Conservation (phyloP, 2,797 vertebrate genomes). For the Carduelis carduelis region DNA sequence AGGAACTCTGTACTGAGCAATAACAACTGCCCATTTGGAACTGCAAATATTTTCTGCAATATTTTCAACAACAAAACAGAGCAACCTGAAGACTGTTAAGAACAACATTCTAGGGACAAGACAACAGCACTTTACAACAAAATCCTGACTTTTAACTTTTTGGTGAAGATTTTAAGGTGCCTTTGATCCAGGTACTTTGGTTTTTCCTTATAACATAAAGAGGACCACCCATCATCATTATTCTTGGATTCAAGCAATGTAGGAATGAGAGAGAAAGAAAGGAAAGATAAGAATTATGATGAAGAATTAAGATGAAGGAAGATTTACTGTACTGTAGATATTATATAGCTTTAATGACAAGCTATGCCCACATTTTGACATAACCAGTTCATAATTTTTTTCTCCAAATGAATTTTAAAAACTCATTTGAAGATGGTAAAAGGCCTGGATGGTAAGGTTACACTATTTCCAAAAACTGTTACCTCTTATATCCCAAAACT, state of each 20-base stretch:
- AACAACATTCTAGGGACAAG: neutral
- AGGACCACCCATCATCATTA: neutral
- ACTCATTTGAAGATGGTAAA: neutral
- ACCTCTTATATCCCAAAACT: neutral
- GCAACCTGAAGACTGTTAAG: neutral
- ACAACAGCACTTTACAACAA: neutral
- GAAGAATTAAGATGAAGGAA: neutral
- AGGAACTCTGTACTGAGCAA: neutral
- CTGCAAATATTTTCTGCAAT: neutral
- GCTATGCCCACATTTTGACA: neutral
- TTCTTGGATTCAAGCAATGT: neutral
- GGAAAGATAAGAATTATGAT: neutral
- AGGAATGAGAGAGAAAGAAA: neutral
- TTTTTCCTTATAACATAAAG: neutral
- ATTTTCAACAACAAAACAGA: neutral
- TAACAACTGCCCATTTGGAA: neutral
- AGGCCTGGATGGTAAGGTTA: neutral
- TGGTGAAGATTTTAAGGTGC: neutral
- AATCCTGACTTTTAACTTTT: neutral
- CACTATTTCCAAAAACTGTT: neutral
- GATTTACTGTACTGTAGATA: neutral
- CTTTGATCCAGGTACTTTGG: neutral
- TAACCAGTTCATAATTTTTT: neutral
- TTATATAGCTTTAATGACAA: neutral
- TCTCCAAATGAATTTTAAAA: neutral